These are phyloP conservation scores for Bradypodion ventrale DNA, from an alignment of 2,797 vertebrate species.

Conservation along the genomic window DNA sequence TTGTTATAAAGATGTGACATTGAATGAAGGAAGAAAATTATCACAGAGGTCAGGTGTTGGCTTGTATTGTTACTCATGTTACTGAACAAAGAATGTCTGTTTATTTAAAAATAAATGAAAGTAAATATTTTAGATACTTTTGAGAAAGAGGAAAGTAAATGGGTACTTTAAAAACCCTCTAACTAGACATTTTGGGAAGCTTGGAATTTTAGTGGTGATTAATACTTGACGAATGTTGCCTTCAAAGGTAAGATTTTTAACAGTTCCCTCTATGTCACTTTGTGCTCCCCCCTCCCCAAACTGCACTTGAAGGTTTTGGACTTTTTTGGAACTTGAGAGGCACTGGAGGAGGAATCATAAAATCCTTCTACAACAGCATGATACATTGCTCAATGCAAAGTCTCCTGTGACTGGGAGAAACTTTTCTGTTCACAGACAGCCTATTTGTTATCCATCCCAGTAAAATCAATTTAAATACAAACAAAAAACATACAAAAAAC, in stretches of 20 bases:
- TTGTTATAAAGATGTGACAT: too few species aligned
- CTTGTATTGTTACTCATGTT: background rate
- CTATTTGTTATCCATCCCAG: background rate
- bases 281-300: too few species aligned
- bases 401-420: background rate
- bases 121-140: background rate
- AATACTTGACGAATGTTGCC: too few species aligned
- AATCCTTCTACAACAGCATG: background rate
- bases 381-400: background rate
- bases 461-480: background rate
- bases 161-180: too few species aligned
- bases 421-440: background rate
- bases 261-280: too few species aligned
- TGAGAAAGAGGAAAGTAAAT: background rate
- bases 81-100: background rate
- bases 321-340: background rate
- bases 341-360: background rate
- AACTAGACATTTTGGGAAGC: too few species aligned
- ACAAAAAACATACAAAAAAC: background rate
- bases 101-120: background rate
- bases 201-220: too few species aligned
- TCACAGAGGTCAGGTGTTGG: background rate
- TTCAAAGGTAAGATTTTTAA: too few species aligned
- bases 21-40: background rate
- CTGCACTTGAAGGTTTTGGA: background rate